Conservation (phyloP, 2,797 vertebrate genomes). For the Phoebastria nigripes region DNA sequence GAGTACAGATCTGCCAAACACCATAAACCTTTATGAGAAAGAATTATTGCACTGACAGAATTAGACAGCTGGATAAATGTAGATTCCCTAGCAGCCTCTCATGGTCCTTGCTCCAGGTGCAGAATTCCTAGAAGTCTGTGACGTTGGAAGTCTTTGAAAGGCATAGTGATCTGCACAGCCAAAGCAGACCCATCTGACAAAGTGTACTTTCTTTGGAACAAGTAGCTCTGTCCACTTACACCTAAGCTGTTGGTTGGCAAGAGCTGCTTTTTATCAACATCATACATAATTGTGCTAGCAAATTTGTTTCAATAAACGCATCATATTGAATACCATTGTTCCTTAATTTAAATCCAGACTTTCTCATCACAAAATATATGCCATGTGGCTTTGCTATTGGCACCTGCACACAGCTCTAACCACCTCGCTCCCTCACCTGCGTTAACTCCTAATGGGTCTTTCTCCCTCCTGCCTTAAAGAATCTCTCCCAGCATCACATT, state of each 20-base stretch:
- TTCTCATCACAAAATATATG: not conserved
- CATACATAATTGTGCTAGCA: not conserved
- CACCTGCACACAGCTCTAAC: not conserved
- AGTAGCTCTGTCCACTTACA: not conserved
- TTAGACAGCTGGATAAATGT: not conserved
- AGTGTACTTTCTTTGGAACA: fast-evolving
- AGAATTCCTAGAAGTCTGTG: not conserved
- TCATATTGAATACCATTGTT: not conserved
- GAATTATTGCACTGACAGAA: not conserved
- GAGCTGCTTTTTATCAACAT: not conserved
- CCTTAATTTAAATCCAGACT: not conserved
- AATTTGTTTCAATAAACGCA: not conserved
- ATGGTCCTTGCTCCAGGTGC: not conserved
- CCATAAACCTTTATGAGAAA: not conserved
- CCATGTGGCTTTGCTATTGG: not conserved
- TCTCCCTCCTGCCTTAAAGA: not conserved
- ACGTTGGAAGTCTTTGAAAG: not conserved
- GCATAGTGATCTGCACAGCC: not conserved
- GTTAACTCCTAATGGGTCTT: not conserved
- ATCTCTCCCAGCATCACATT: not conserved
- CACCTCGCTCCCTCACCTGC: not conserved
- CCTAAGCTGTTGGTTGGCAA: not conserved
- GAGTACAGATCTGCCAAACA: not conserved
- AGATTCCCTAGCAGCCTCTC: not conserved
- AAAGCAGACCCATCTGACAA: not conserved